Percentiles rank a stretch among this genome's conserved stretches.
These are phyloP conservation scores for Axea sp. DNA, from an alignment of 2,888 invertebrate genomes.

Conservation along the genomic window DNA sequence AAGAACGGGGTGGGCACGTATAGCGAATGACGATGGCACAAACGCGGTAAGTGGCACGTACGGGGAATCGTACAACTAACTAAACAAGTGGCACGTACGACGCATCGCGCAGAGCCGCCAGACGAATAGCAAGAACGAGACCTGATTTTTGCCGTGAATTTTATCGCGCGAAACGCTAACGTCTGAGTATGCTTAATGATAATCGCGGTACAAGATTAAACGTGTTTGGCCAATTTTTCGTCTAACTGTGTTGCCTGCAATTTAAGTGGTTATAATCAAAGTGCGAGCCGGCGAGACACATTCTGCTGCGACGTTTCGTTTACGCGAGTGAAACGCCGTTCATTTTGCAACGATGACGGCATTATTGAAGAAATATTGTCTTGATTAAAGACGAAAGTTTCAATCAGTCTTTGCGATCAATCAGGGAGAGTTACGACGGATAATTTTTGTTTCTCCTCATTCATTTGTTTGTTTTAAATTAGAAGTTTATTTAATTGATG, in stretches of 20 bases:
- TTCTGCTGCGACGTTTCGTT: neutral
- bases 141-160: slow-evolving; percentile 55
- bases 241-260: slow-evolving; percentile 13
- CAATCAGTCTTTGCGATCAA: too few species aligned
- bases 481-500: too few species aligned
- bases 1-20: slow-evolving; percentile 30
- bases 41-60: slow-evolving; percentile 51
- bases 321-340: neutral
- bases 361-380: too few species aligned
- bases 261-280: slow-evolving; percentile 21
- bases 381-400: too few species aligned
- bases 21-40: slow-evolving; percentile 51
- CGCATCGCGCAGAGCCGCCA: slow-evolving; percentile 63
- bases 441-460: too few species aligned
- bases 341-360: too few species aligned
- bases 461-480: too few species aligned
- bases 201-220: slow-evolving; percentile 38
- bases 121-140: slow-evolving; percentile 67
- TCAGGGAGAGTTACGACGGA: too few species aligned
- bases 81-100: slow-evolving; percentile 63
- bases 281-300: neutral
- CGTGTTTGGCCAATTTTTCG: slow-evolving; percentile 21
- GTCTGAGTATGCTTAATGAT: slow-evolving; percentile 35
- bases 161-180: slow-evolving; percentile 20
- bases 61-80: slow-evolving; percentile 55